These are phyloP conservation scores for Drosophila sechellia DNA, from an alignment of 1,140 invertebrate species.

Conservation along the genomic window DNA sequence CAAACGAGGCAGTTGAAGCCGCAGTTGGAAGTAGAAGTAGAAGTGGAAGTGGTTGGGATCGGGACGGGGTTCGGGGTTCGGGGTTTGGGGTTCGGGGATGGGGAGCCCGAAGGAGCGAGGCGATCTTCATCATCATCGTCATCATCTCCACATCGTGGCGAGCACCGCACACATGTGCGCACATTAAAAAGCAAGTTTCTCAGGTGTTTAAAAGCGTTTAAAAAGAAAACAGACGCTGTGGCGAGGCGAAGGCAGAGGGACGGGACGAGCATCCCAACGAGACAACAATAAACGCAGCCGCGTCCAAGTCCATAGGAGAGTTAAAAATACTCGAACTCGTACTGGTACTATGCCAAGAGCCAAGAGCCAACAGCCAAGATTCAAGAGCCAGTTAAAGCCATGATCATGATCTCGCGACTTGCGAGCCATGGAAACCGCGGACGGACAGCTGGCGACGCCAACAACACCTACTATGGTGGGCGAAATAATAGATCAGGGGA, in stretches of 20 bases:
- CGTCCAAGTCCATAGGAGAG: constrained; percentile 41
- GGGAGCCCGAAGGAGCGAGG: constrained; percentile 11
- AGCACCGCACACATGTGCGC: constrained; percentile 65
- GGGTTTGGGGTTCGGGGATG: not conserved
- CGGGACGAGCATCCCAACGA: constrained; percentile 47
- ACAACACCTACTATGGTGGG: constrained; percentile 18
- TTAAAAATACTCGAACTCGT: constrained; percentile 73
- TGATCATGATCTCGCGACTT: constrained; percentile 81
- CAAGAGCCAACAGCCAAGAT: constrained; percentile 70
- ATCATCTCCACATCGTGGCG: constrained; percentile 28
- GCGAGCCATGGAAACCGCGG: constrained; percentile 65
- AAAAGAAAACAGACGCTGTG: constrained; percentile 76
- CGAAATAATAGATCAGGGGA: constrained; percentile 8
- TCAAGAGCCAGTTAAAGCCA: constrained; percentile 82
- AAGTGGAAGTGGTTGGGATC: too few relatives aligned
- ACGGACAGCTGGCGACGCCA: constrained; percentile 52
- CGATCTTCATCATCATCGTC: constrained; percentile 45
- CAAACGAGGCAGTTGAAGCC: constrained; percentile 64
- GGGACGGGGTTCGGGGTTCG: not conserved
- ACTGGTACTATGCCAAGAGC: constrained; percentile 35
- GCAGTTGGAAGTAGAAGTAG: constrained; percentile 8
- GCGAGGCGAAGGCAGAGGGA: constrained; percentile 11
- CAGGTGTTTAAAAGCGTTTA: constrained; percentile 83
- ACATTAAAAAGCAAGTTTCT: constrained; percentile 83
- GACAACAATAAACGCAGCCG: constrained; percentile 77